A percentile compares a stretch with the other conserved stretches of the same genome.
Evolutionary conservation across 2,797 vertebrate species (phyloP).

Genomic region (Botia almorhae): DNA sequence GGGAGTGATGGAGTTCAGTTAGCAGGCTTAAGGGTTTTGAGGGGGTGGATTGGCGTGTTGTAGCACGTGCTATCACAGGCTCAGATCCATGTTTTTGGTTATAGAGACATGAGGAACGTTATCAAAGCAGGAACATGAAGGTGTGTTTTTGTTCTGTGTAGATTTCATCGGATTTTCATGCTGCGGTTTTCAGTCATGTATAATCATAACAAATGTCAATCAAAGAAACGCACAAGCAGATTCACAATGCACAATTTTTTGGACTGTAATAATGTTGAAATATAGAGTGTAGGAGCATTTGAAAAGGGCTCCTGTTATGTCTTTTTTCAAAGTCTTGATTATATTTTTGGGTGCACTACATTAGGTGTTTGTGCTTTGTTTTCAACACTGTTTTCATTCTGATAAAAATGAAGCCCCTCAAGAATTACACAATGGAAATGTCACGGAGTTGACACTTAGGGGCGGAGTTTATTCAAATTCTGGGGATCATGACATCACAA

Average conservation of each 20-base stretch:
- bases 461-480: no score
- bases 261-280: no score
- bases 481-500: no score
- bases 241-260: neutral
- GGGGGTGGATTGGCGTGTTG: slow-evolving; percentile 17
- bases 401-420: no score
- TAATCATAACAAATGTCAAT: slow-evolving; percentile 27
- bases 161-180: neutral
- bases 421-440: no score
- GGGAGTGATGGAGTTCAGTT: neutral
- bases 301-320: no score
- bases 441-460: no score
- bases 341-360: no score
- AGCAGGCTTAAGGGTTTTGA: slow-evolving; percentile 13
- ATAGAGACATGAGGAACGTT: slow-evolving; percentile 10
- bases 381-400: no score
- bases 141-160: neutral
- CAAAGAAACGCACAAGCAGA: neutral
- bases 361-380: no score
- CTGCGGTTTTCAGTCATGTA: neutral
- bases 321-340: no score
- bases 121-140: neutral
- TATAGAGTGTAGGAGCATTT: no score
- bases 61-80: slow-evolving; percentile 2
- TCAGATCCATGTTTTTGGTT: slow-evolving; percentile 40